These are phyloP conservation scores for Sarcophaga peregrina DNA, from an alignment of 1,140 invertebrate species.

Conservation along the genomic window DNA sequence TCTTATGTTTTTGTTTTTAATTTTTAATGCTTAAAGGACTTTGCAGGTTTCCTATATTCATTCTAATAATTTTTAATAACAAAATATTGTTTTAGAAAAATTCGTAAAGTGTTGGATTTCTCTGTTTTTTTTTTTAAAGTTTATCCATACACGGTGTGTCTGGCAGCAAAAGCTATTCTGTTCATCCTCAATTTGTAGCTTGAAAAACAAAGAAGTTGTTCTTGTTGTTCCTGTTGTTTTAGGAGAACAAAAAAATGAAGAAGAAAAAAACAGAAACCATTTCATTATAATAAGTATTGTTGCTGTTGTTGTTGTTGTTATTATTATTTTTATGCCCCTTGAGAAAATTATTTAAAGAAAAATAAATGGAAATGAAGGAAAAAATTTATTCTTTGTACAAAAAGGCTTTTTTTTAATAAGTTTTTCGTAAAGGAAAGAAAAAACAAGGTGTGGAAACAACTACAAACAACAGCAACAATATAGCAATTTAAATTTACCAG, in stretches of 20 bases:
- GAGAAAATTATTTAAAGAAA: neutral
- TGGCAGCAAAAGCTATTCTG: too few species aligned
- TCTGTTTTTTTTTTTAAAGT: too few species aligned
- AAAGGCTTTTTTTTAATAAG: neutral
- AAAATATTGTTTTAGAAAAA: too few species aligned
- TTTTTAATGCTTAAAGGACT: too few species aligned
- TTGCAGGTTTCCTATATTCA: too few species aligned
- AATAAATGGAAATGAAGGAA: slow-evolving; percentile 3
- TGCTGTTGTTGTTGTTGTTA: neutral
- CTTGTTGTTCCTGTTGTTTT: neutral
- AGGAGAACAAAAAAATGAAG: neutral
- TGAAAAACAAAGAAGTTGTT: too few species aligned
- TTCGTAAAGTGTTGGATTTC: too few species aligned
- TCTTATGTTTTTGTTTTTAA: too few species aligned
- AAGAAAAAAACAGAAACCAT: neutral
- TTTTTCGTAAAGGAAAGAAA: neutral
- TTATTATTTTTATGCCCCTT: neutral
- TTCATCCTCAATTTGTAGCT: too few species aligned
- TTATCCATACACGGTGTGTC: too few species aligned
- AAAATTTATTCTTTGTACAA: neutral
- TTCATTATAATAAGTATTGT: slow-evolving; percentile 11
- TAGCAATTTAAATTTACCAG: slow-evolving; percentile 25
- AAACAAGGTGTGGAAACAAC: slow-evolving; percentile 16
- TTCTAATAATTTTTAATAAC: too few species aligned
- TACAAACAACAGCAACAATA: neutral